Percentiles rank a stretch among this genome's conserved stretches.
Evolutionary conservation across 2,888 invertebrate species (phyloP).

Genomic region (Alentia gelatinosa): DNA sequence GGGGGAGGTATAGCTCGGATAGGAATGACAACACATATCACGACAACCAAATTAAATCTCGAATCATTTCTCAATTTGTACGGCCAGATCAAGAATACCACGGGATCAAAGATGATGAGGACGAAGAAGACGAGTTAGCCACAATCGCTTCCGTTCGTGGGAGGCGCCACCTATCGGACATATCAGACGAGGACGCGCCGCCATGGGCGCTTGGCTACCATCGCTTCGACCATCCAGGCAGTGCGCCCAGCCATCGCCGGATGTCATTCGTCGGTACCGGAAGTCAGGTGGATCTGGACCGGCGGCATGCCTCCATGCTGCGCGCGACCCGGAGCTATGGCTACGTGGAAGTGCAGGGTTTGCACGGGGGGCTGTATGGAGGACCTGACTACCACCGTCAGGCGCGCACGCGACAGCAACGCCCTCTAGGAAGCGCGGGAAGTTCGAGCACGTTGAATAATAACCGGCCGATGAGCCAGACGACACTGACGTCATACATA

Average conservation of each 20-base stretch:
- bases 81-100: conserved; percentile 48
- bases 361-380: background rate
- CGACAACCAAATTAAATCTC: too few relatives aligned
- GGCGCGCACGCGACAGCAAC: background rate
- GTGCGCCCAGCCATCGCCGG: conserved; percentile 20
- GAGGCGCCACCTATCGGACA: background rate
- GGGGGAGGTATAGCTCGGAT: too few relatives aligned
- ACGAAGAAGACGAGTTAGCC: conserved; percentile 17
- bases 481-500: conserved; percentile 26
- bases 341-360: conserved; percentile 36
- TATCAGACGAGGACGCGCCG: background rate
- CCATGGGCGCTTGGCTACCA: conserved; percentile 47
- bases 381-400: background rate
- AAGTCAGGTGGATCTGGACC: background rate
- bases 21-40: too few relatives aligned
- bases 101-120: conserved; percentile 25
- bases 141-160: background rate
- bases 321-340: conserved; percentile 35
- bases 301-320: background rate
- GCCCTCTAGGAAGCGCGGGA: background rate
- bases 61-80: too few relatives aligned
- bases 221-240: conserved; percentile 19
- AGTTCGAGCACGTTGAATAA: background rate
- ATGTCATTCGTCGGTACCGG: conserved; percentile 8
- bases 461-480: conserved; percentile 33